Conservation (phyloP, 2,113 vertebrate genomes). For the Leucopsar rothschildi region DNA sequence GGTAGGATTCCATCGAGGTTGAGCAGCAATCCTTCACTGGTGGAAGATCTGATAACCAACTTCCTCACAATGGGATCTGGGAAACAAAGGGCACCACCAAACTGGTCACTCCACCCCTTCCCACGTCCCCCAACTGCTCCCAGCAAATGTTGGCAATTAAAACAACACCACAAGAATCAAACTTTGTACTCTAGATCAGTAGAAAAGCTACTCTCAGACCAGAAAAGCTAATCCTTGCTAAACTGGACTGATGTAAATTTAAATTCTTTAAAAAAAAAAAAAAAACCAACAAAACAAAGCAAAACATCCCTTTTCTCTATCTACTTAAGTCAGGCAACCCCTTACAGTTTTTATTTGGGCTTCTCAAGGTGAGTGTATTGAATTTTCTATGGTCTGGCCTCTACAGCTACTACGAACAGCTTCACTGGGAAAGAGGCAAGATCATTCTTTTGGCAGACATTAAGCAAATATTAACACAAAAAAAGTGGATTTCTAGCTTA, state of each 20-base stretch:
- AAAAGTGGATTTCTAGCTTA: not conserved
- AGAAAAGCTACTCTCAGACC: not conserved
- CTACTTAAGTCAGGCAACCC: not conserved
- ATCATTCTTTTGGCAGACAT: not conserved
- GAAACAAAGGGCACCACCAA: not conserved
- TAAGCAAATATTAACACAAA: accelerated
- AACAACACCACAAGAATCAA: not conserved
- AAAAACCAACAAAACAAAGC: not conserved
- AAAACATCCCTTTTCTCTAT: not conserved
- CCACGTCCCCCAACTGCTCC: not conserved
- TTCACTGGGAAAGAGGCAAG: not conserved
- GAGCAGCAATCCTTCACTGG: constrained; percentile 84
- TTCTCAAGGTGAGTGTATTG: accelerated
- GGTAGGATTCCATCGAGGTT: constrained; percentile 73
- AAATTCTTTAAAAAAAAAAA: not conserved
- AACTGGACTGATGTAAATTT: not conserved
- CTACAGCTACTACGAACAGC: not conserved
- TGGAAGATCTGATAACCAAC: constrained; percentile 77
- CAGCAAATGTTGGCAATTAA: not conserved
- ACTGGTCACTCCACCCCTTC: not conserved
- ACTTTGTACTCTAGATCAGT: not conserved
- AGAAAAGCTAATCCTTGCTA: not conserved
- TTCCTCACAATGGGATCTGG: constrained; percentile 82
- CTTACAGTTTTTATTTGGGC: not conserved
- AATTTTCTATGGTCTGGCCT: not conserved